Percentiles rank a stretch among this genome's conserved stretches.
phyloP scores from a whole-genome alignment of 2,797 vertebrate species.

The Eleutherodactylus coqui region DNA sequence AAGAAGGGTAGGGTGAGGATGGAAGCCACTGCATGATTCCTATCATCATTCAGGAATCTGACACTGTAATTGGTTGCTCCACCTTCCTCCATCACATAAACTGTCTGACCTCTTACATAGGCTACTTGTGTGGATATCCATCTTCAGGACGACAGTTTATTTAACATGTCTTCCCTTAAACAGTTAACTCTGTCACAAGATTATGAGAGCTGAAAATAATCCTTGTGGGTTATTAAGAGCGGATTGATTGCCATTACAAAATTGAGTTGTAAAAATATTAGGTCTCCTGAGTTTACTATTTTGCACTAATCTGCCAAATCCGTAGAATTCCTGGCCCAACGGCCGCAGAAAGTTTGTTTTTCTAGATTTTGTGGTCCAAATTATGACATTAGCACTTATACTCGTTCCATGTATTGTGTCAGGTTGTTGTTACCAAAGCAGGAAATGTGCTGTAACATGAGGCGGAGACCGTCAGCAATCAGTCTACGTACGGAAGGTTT shows the following conservation, averaged over 20 bases:
- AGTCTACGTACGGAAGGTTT: not conserved
- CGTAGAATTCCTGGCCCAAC: not conserved
- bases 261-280: conserved; percentile 52
- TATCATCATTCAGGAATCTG: not conserved
- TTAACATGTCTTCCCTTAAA: not conserved
- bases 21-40: not conserved
- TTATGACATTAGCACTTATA: conserved; percentile 46
- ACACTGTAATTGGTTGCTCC: not conserved
- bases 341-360: conserved; percentile 29
- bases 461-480: not conserved
- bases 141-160: not conserved
- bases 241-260: conserved; percentile 39
- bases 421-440: conserved; percentile 26
- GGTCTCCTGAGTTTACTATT: conserved; percentile 41
- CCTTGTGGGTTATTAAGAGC: conserved; percentile 11
- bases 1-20: not conserved
- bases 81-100: too few species aligned
- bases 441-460: conserved; percentile 1
- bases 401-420: not conserved
- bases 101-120: not conserved
- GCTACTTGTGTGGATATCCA: not conserved
- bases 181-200: not conserved
- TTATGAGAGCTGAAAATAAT: conserved; percentile 2
- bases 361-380: conserved; percentile 36
- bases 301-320: conserved; percentile 46